These are phyloP conservation scores for Theretra japonica DNA, from an alignment of 2,888 invertebrate species.

Conservation along the genomic window DNA sequence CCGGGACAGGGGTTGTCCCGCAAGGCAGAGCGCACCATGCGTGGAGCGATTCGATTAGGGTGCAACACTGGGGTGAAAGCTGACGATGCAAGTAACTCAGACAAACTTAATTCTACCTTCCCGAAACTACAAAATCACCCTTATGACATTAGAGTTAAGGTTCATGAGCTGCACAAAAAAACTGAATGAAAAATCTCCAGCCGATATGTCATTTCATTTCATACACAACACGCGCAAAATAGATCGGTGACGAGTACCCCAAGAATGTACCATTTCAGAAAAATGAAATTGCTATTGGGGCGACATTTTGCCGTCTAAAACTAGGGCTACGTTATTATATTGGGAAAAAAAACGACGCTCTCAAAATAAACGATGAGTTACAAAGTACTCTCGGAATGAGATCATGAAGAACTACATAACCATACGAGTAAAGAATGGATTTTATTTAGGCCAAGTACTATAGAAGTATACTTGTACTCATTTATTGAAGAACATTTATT, in stretches of 20 bases:
- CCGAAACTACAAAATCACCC: conserved; percentile 31
- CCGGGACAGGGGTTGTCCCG: conserved; percentile 75
- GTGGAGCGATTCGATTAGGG: conserved; percentile 83
- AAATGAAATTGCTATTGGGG: conserved; percentile 81
- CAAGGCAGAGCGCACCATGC: conserved; percentile 78
- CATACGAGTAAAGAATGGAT: neutral
- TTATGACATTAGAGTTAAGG: conserved; percentile 39
- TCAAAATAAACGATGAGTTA: conserved; percentile 29
- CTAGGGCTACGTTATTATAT: conserved; percentile 53
- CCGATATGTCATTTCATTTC: conserved; percentile 79
- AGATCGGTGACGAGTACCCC: conserved; percentile 78
- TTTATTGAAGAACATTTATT: too few species aligned
- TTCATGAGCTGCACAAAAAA: conserved; percentile 32
- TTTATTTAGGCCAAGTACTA: neutral
- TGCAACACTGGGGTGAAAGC: conserved; percentile 76
- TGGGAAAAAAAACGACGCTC: conserved; percentile 40
- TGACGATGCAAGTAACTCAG: conserved; percentile 71
- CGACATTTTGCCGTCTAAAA: conserved; percentile 61
- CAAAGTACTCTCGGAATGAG: neutral
- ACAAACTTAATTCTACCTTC: conserved; percentile 45
- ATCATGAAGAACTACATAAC: conserved; percentile 22
- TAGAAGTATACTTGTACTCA: neutral
- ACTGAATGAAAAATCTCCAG: conserved; percentile 43
- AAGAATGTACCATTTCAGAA: conserved; percentile 74
- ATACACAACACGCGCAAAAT: conserved; percentile 81